phyloP scores from a whole-genome alignment of 2,797 vertebrate species.

The Borostomias antarcticus region DNA sequence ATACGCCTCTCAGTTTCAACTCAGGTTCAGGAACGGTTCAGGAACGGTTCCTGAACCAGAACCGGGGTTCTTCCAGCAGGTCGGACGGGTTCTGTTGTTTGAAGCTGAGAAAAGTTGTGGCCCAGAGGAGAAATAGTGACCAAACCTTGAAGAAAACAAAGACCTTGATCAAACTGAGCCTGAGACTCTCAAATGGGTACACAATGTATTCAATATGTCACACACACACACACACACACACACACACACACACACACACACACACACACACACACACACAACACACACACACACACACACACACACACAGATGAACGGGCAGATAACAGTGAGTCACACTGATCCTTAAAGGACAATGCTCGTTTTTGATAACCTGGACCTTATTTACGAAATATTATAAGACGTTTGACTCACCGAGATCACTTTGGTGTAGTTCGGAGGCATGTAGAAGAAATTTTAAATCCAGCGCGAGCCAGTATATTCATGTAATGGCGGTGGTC shows the following conservation, averaged over 20 bases:
- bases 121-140: slow-evolving; percentile 51
- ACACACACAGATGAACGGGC: slow-evolving; percentile 21
- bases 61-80: too few relatives aligned
- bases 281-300: not conserved
- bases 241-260: slow-evolving; percentile 10
- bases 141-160: slow-evolving; percentile 52
- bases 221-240: not conserved
- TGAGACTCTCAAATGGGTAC: not conserved
- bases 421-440: too few relatives aligned
- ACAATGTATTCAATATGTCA: too few relatives aligned
- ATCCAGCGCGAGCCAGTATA: too few relatives aligned
- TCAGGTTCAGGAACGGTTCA: not conserved
- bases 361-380: too few relatives aligned
- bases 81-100: slow-evolving; percentile 48
- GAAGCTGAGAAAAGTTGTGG: slow-evolving; percentile 43
- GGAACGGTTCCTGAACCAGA: too few relatives aligned
- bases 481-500: too few relatives aligned
- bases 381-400: too few relatives aligned
- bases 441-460: too few relatives aligned
- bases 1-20: slow-evolving; percentile 29
- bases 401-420: too few relatives aligned
- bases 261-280: not conserved
- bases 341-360: too few relatives aligned
- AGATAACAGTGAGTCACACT: slow-evolving; percentile 7
- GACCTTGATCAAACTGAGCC: not conserved